phyloP scores from a whole-genome alignment of 2,888 invertebrate species.

The Trileptium ribeirensis region DNA sequence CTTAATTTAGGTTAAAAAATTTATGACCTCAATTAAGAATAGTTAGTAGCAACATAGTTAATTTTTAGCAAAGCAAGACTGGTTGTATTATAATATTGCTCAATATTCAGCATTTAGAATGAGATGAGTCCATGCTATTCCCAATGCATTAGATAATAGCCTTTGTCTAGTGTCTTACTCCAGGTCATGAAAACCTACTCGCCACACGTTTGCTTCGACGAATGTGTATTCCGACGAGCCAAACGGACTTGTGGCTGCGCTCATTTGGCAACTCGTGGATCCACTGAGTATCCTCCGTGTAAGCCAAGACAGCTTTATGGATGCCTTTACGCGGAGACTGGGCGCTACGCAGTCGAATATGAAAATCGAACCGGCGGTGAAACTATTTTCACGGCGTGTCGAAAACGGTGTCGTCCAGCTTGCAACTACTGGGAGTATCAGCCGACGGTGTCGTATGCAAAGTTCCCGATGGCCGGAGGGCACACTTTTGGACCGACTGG shows the following conservation, averaged over 20 bases:
- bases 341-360: neutral
- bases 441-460: conserved; percentile 42
- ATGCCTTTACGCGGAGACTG: neutral
- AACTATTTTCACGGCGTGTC: conserved; percentile 31
- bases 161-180: too few relatives aligned
- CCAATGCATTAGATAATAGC: too few relatives aligned
- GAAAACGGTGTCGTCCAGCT: conserved; percentile 41
- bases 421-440: conserved; percentile 44
- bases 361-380: neutral
- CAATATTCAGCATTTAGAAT: too few relatives aligned
- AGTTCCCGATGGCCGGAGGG: conserved; percentile 37
- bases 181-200: neutral
- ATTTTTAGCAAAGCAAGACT: too few relatives aligned
- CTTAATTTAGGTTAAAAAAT: too few relatives aligned
- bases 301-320: neutral
- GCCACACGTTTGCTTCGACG: conserved; percentile 18
- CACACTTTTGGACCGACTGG: too few relatives aligned
- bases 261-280: neutral
- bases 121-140: too few relatives aligned
- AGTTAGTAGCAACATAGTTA: too few relatives aligned
- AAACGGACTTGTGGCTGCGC: neutral
- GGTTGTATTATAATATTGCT: too few relatives aligned
- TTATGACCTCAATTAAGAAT: too few relatives aligned
- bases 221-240: conserved; percentile 5
- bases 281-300: neutral